phyloP scores from a whole-genome alignment of 2,113 vertebrate genomes.

The Oxygymnocypris stewartii region DNA sequence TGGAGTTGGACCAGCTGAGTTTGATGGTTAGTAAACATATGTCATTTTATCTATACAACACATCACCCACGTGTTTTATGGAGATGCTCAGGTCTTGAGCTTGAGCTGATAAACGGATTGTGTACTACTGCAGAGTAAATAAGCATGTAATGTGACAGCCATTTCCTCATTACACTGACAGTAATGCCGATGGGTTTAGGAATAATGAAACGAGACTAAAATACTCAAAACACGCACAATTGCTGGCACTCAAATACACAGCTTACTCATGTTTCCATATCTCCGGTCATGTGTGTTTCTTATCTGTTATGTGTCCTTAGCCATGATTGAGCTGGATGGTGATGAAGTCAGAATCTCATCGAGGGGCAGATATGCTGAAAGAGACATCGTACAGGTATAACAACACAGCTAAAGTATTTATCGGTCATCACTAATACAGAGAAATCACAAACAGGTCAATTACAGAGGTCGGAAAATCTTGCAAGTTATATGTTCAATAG shows the following conservation, averaged over 20 bases:
- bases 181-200: background rate
- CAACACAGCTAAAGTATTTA: background rate
- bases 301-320: slow-evolving; percentile 65
- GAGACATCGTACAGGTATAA: slow-evolving; percentile 96
- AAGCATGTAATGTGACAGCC: slow-evolving; percentile 32
- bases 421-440: background rate
- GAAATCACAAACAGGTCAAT: background rate
- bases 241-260: slow-evolving; percentile 6
- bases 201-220: slow-evolving; percentile 2
- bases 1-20: slow-evolving; percentile 87
- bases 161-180: slow-evolving; percentile 3
- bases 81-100: slow-evolving; percentile 16
- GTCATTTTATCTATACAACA: background rate
- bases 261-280: background rate
- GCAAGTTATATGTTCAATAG: too few relatives aligned
- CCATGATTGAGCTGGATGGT: slow-evolving; percentile 95
- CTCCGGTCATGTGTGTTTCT: background rate
- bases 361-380: slow-evolving; percentile 91
- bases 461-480: too few relatives aligned
- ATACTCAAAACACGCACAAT: slow-evolving; percentile 27
- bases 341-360: slow-evolving; percentile 95
- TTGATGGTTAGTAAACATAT: slow-evolving; percentile 78
- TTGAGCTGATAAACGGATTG: background rate
- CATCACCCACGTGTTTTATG: slow-evolving; percentile 10
- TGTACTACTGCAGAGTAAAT: slow-evolving; percentile 1